These are phyloP conservation scores for Clepsis dumicolana DNA, from an alignment of 2,888 invertebrate genomes.

Conservation along the genomic window DNA sequence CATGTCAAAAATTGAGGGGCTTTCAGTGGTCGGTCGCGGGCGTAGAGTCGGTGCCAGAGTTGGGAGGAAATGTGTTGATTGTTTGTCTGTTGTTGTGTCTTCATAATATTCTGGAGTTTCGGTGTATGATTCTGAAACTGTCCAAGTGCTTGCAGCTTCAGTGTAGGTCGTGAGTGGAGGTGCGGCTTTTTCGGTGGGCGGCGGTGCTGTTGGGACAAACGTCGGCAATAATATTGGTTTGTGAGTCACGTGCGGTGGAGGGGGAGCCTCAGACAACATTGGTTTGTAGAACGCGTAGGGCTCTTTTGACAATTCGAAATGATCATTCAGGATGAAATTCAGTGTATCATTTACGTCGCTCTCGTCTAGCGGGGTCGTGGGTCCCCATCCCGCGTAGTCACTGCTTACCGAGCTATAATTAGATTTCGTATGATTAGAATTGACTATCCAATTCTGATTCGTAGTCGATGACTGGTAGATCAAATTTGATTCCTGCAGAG, in stretches of 20 bases:
- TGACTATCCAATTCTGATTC: slow-evolving; percentile 76
- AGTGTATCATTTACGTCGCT: slow-evolving; percentile 70
- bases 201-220: slow-evolving; percentile 71
- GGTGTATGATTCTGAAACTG: slow-evolving; percentile 21
- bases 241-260: slow-evolving; percentile 64
- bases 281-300: slow-evolving; percentile 75
- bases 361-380: slow-evolving; percentile 74
- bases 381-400: slow-evolving; percentile 83
- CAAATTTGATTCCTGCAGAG: slow-evolving; percentile 88
- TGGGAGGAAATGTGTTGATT: slow-evolving; percentile 53
- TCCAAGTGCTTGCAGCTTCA: slow-evolving; percentile 53
- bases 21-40: slow-evolving; percentile 55
- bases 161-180: slow-evolving; percentile 48
- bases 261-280: slow-evolving; percentile 71
- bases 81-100: slow-evolving; percentile 63
- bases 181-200: slow-evolving; percentile 53
- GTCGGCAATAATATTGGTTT: slow-evolving; percentile 58
- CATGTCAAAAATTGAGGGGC: slow-evolving; percentile 69
- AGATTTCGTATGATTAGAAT: slow-evolving; percentile 64
- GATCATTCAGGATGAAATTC: slow-evolving; percentile 72
- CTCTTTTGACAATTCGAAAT: slow-evolving; percentile 59
- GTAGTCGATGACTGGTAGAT: slow-evolving; percentile 88
- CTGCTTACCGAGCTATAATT: slow-evolving; percentile 70
- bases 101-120: slow-evolving; percentile 56
- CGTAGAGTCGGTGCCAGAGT: slow-evolving; percentile 50